Evolutionary conservation across 35 echinoderm and acorn worm genomes (phyloP).

Genomic region (Eucidaris tribuloides): DNA sequence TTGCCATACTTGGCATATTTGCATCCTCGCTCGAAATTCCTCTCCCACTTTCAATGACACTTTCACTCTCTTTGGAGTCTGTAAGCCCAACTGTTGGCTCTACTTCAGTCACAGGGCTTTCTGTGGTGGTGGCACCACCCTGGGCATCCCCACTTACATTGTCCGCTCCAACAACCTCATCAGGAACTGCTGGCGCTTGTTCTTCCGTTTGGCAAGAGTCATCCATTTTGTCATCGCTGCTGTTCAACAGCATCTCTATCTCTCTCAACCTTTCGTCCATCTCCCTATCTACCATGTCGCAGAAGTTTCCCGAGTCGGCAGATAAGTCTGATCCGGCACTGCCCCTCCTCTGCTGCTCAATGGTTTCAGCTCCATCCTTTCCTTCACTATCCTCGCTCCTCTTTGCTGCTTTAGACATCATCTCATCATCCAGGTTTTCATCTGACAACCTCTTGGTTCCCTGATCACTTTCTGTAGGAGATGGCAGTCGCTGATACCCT

Average conservation of each 20-base stretch:
- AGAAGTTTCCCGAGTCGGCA: not conserved
- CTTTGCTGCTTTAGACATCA: constrained; percentile 4
- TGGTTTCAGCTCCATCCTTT: not conserved
- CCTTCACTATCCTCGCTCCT: constrained; percentile 16
- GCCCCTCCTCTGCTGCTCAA: not conserved
- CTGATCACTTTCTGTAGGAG: constrained; percentile 4
- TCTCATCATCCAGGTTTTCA: not conserved
- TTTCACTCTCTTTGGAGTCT: no score
- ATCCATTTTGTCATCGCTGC: constrained; percentile 17
- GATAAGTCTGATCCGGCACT: no score
- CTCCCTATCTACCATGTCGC: not conserved
- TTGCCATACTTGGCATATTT: no score
- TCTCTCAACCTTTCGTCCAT: constrained; percentile 5
- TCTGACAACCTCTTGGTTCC: constrained; percentile 16
- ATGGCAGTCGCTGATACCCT: constrained; percentile 11
- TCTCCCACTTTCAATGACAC: no score
- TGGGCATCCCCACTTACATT: no score
- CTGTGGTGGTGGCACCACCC: no score
- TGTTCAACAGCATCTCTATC: constrained; percentile 15
- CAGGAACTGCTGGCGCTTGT: not conserved
- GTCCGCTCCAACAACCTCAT: no score
- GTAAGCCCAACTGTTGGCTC: no score
- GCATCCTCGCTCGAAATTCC: no score
- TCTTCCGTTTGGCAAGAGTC: not conserved
- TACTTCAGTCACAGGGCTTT: no score